Evolutionary conservation across 2,888 invertebrate species (phyloP).

Genomic region (Blomia tropicalis): DNA sequence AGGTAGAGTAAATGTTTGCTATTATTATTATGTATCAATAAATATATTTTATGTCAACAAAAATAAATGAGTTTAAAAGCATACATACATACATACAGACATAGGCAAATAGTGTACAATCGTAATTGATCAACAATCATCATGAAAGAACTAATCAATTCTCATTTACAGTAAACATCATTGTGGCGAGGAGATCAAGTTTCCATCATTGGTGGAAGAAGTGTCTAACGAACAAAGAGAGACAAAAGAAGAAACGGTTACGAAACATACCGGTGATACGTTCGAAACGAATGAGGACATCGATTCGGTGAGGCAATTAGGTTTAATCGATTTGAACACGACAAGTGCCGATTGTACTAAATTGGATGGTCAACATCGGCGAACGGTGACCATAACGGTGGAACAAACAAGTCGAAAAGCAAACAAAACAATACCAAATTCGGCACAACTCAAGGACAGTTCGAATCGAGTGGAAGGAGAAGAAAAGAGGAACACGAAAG

Average conservation of each 20-base stretch:
- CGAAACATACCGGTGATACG: background rate
- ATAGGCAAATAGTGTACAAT: no score
- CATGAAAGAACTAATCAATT: background rate
- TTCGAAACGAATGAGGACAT: background rate
- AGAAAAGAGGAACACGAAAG: background rate
- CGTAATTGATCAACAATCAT: no score
- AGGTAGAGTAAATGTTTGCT: no score
- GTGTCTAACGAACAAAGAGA: background rate
- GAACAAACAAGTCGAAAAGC: background rate
- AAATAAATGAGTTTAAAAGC: no score
- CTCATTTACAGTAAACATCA: constrained; percentile 11
- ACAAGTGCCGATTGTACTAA: background rate
- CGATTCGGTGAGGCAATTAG: no score
- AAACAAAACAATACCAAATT: background rate
- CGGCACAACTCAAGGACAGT: background rate
- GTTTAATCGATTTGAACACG: background rate
- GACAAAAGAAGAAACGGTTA: background rate
- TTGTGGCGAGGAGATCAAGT: constrained; percentile 5
- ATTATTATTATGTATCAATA: no score
- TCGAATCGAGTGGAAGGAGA: background rate
- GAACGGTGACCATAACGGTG: background rate
- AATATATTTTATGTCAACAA: no score
- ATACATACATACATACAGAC: no score
- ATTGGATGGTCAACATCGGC: background rate
- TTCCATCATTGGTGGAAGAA: constrained; percentile 10